Base-by-base conservation (phyloP, 2,113 vertebrate species). In the Poeciliopsis turrubarensis region DNA sequence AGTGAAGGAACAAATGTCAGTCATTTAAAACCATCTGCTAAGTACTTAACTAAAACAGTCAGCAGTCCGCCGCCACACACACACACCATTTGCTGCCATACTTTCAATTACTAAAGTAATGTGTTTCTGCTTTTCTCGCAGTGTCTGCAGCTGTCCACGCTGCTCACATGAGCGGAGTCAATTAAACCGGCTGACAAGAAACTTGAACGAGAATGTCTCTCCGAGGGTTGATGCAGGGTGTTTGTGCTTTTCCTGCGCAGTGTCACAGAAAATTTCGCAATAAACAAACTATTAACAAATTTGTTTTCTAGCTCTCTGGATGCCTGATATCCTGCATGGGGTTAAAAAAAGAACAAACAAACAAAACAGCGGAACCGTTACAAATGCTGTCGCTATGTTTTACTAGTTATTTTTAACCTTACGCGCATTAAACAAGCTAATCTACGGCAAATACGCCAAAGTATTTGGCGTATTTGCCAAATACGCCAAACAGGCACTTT, bases 21-120 rank as follows among this genome's bases (percentile, higher is more conserved):
- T 74, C 80, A 68, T 90, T 92, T 80, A 92, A 86, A 93, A 84
- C 86, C 91, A 94, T 94, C 93, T 94, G 93, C 88, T 92, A 91
- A 94, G 85, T 72, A 83, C 92, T 92, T 88, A 80, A 91, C 70
- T 73, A 65, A 82, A 90, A 88, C 91, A 89, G 85, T 90, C 70
- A 77, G 75, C 79, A 87, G 85, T 82, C 79, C 71, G 80, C 68
- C 57, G 63, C 86, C 68, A 67, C 80, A 75, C 89, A 75, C 89
- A 84, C 84, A 92, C 83, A 82, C 87, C 90, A 89, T 92, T 94
- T 92, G 91, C 91, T 78, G 26, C 64, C 65, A 86, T 68, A 64
- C 85, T 88, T 85, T 86, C 81, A 86, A 87, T 90, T 86, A 90
- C 79, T 34, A 67, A 44, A 86, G 84, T 87, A 86, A 89, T 69